phyloP scores from a whole-genome alignment of 1,140 invertebrate species.

The Leucophenga varia region DNA sequence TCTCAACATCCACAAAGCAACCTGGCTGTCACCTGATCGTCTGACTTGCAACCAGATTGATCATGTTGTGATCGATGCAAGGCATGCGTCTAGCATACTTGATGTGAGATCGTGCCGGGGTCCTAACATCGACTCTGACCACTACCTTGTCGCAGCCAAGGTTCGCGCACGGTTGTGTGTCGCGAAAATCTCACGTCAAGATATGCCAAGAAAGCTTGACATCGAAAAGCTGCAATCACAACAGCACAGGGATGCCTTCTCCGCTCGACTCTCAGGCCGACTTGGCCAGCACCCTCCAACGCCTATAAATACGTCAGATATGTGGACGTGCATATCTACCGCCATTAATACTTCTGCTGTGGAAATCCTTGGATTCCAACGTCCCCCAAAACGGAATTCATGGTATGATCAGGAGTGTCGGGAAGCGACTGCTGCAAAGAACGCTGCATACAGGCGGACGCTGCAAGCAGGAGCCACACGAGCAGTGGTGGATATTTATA shows the following conservation, averaged over 20 bases:
- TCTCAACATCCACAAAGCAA: slow-evolving; percentile 1
- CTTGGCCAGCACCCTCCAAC: not conserved
- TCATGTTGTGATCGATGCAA: slow-evolving; percentile 7
- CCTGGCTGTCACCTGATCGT: slow-evolving; percentile 3
- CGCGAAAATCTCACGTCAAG: not conserved
- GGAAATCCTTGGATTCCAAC: not conserved
- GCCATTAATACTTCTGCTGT: not conserved
- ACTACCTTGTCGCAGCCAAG: not conserved
- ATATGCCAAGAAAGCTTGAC: not conserved
- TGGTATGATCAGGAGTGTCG: slow-evolving; percentile 1
- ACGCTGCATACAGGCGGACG: not conserved
- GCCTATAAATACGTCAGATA: not conserved
- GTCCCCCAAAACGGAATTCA: not conserved
- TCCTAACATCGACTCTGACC: not conserved
- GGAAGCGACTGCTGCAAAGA: not conserved
- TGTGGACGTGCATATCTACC: not conserved
- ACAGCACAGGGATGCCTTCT: not conserved
- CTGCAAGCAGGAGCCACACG: not conserved
- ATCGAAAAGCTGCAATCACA: not conserved
- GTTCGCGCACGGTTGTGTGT: not conserved
- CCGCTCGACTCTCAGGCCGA: not conserved
- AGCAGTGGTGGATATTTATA: not conserved
- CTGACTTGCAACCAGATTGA: slow-evolving; percentile 3
- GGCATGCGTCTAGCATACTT: not conserved
- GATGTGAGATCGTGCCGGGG: not conserved